A percentile compares a stretch with the other conserved stretches of the same genome.
phyloP scores from a whole-genome alignment of 2,888 invertebrate species.

The Bedellia somnulentella region DNA sequence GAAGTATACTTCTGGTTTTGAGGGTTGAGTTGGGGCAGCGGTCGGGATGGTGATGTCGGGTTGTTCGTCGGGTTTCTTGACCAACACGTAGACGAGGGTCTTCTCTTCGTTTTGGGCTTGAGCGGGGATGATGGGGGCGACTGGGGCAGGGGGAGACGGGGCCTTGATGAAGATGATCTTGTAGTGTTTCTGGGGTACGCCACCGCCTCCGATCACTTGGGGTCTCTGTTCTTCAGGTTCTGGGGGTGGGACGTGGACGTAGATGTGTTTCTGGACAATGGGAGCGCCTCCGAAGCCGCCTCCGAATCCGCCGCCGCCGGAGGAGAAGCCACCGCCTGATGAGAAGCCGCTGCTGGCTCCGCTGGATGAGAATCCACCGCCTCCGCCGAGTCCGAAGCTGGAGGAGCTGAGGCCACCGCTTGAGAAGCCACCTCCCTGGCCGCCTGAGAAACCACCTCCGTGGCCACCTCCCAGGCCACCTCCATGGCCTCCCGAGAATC shows the following conservation, averaged over 20 bases:
- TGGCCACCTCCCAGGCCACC: conserved; percentile 32
- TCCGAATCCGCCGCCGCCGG: conserved; percentile 30
- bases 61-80: conserved; percentile 80
- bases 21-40: conserved; percentile 71
- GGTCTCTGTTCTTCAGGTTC: conserved; percentile 72
- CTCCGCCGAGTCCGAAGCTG: conserved; percentile 13
- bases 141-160: conserved; percentile 74
- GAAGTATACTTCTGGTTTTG: conserved; percentile 83
- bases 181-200: conserved; percentile 76
- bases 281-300: conserved; percentile 49
- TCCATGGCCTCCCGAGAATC: conserved; percentile 13
- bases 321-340: conserved; percentile 25
- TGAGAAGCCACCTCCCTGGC: conserved; percentile 20
- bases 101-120: conserved; percentile 77
- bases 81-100: conserved; percentile 80
- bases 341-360: conserved; percentile 14
- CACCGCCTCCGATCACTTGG: conserved; percentile 65
- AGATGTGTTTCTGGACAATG: conserved; percentile 78
- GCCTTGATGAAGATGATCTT: conserved; percentile 88
- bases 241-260: conserved; percentile 83
- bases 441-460: conserved; percentile 21
- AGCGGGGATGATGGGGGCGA: conserved; percentile 73
- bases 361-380: conserved; percentile 20
- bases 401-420: conserved; percentile 18
- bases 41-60: conserved; percentile 79